Evolutionary conservation across 2,888 invertebrate genomes (phyloP).

Genomic region (Pristionchus entomophagus): DNA sequence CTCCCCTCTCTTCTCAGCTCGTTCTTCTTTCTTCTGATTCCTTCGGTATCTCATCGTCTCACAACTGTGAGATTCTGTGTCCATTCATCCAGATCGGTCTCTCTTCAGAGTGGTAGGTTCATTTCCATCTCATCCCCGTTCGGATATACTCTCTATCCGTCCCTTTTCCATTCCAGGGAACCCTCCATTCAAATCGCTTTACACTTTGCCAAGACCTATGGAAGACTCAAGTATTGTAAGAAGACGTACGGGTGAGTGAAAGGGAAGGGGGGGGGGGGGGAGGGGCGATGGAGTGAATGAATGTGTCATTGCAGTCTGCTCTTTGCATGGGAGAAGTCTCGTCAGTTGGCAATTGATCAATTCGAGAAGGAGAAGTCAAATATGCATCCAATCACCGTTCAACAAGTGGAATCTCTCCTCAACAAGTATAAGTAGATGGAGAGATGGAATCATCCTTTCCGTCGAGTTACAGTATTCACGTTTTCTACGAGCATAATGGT

Average conservation of each 20-base stretch:
- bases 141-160: background rate
- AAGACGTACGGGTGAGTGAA: slow-evolving; percentile 85
- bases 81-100: background rate
- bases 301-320: slow-evolving; percentile 64
- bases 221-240: slow-evolving; percentile 91
- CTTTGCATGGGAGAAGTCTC: slow-evolving; percentile 66
- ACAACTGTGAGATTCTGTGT: slow-evolving; percentile 33
- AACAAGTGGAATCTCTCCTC: slow-evolving; percentile 19
- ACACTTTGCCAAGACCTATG: slow-evolving; percentile 87
- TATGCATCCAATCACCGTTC: slow-evolving; percentile 73
- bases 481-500: background rate
- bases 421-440: slow-evolving; percentile 2
- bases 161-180: slow-evolving; percentile 77
- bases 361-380: slow-evolving; percentile 63
- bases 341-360: slow-evolving; percentile 62
- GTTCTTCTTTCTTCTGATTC: background rate
- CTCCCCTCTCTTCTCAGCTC: background rate
- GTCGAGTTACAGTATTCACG: background rate
- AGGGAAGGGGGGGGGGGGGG: background rate
- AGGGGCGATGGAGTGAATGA: too few relatives aligned
- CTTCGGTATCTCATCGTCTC: background rate
- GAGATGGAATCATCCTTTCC: background rate
- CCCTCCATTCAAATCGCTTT: slow-evolving; percentile 84
- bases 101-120: background rate
- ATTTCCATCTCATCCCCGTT: background rate